Evolutionary conservation across 2,797 vertebrate genomes (phyloP).

Genomic region (Rhyacichthys aspro): DNA sequence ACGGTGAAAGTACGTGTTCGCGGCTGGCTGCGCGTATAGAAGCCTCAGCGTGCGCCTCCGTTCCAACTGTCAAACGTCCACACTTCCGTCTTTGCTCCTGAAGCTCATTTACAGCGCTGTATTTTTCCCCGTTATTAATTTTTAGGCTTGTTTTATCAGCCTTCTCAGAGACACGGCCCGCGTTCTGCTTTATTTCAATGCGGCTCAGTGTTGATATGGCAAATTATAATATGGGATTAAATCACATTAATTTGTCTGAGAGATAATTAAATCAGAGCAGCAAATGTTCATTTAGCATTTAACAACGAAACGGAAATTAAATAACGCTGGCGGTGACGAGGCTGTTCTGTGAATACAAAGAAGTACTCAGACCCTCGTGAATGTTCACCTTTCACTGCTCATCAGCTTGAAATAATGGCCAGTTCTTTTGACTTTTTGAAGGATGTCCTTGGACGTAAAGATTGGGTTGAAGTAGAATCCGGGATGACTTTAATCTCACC

Average conservation of each 20-base stretch:
- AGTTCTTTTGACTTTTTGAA: neutral
- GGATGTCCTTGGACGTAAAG: no score
- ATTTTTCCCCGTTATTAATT: neutral
- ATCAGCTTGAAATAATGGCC: neutral
- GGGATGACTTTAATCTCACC: no score
- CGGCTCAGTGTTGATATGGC: conserved; percentile 9
- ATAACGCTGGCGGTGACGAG: neutral
- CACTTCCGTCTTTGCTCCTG: neutral
- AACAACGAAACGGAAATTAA: conserved; percentile 7
- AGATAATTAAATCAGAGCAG: conserved; percentile 30
- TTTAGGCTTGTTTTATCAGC: neutral
- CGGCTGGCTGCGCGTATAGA: neutral
- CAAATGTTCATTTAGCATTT: conserved; percentile 14
- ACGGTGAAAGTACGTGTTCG: conserved; percentile 15
- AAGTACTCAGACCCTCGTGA: neutral
- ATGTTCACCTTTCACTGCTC: neutral
- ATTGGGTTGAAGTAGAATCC: no score
- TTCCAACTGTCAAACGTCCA: neutral
- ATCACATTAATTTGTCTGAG: conserved; percentile 28
- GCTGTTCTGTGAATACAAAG: neutral
- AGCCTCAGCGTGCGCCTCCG: neutral
- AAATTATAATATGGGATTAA: conserved; percentile 21
- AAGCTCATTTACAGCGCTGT: neutral
- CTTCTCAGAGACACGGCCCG: neutral
- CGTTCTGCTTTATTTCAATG: neutral